These are phyloP conservation scores for Daubentonia madagascariensis DNA, from an alignment of 2,113 vertebrate genomes.

Conservation along the genomic window DNA sequence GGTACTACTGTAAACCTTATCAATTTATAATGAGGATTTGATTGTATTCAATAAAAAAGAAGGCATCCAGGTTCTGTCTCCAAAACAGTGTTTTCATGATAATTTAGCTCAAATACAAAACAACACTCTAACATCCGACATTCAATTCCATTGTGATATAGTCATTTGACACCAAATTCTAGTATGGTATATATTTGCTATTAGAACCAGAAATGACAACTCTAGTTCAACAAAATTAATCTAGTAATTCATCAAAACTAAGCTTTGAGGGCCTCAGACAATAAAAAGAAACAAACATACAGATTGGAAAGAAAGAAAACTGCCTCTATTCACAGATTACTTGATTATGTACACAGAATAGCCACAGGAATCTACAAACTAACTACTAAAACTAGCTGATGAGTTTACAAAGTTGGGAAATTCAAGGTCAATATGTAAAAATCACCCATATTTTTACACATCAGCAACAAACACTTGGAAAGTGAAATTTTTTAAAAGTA, in stretches of 20 bases:
- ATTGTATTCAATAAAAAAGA: neutral
- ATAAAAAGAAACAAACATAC: neutral
- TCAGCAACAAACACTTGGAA: neutral
- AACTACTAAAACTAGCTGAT: neutral
- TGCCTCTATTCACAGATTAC: neutral
- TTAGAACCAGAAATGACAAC: neutral
- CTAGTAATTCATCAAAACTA: slow-evolving; percentile 23
- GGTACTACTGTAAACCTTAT: neutral
- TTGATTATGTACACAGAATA: neutral
- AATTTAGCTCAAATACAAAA: slow-evolving; percentile 28
- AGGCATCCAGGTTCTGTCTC: neutral
- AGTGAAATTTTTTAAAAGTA: neutral
- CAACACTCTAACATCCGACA: neutral
- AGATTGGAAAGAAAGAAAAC: neutral
- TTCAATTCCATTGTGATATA: neutral
- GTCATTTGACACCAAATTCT: neutral
- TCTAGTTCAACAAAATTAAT: neutral
- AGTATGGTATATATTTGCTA: neutral
- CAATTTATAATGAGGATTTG: neutral
- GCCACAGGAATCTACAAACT: neutral
- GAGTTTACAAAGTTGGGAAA: neutral
- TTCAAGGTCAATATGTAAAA: slow-evolving; percentile 2
- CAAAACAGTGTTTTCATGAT: neutral
- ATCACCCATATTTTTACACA: neutral
- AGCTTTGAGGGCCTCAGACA: neutral